Evolutionary conservation across 2,113 vertebrate species (phyloP), one percentile per base, ranked within the genome.

Genomic region (Labeo rohita): DNA sequence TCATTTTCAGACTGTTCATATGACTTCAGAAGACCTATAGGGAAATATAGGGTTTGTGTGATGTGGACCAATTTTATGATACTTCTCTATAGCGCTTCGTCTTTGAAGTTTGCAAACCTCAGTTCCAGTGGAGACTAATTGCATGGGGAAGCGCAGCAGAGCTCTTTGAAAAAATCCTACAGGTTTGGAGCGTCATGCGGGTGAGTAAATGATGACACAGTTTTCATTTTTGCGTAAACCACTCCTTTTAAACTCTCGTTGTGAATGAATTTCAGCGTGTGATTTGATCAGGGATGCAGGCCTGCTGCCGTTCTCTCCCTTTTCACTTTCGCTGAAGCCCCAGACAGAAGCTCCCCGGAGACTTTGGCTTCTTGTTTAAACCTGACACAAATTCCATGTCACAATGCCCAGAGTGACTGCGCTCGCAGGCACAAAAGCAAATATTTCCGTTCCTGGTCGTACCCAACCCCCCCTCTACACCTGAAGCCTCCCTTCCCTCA

Each of bases 391-490:
- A 94, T 93, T 94, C 93, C 89, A 89, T 92, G 93, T 94, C 93
- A 93, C 94, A 93, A 92, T 93, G 92, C 93, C 93, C 21, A 56
- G 90, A 93, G 93, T 87, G 89, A 89, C 88, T 74, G 90, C 86
- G 90, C 92, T 91, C 93, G 94, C 91, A 95, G 93, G 92, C 92
- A 93, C 92, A 93, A 94, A 95, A 95, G 94, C 94, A 95, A 95
- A 95, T 95, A 95, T 95, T 95, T 95, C 94, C 94, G 91, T 95
- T 95, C 90, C 91, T 90, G 93, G 94, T 94, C 90, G 78, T 87
- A 90, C 91, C 91, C 91, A 91, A 93, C 93, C 93, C 92, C 92
- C 28, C 89, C 91, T 93, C 68, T 91, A 89, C 94, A 78, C 85
- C 91, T 92, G 90, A 91, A 87, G 90, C 66, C 79, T 63, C 85